These are phyloP conservation scores for Netelia virgata DNA, from an alignment of 2,888 invertebrate species.

Conservation along the genomic window DNA sequence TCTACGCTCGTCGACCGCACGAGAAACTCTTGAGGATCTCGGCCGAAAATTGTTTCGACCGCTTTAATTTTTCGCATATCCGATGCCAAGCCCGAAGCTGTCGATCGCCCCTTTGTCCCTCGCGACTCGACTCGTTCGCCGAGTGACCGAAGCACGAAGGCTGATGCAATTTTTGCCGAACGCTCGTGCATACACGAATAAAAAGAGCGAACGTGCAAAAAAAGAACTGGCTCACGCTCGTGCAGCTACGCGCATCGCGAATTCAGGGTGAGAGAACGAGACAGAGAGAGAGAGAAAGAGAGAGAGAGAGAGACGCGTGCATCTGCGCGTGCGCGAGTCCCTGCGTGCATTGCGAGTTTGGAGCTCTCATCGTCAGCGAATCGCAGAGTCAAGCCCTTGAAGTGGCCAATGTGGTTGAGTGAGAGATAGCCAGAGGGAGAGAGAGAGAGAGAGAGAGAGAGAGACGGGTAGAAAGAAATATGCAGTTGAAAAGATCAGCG, in stretches of 20 bases:
- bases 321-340: constrained; percentile 24
- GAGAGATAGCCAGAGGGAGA: constrained; percentile 22
- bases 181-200: constrained; percentile 28
- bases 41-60: constrained; percentile 1
- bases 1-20: neutral
- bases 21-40: neutral
- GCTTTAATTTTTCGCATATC: neutral
- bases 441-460: neutral
- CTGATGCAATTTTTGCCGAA: constrained; percentile 70
- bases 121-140: neutral
- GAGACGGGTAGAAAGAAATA: constrained; percentile 6
- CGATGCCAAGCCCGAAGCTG: neutral
- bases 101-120: constrained; percentile 48
- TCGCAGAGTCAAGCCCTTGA: constrained; percentile 37
- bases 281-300: neutral
- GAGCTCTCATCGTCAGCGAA: constrained; percentile 11
- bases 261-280: constrained; percentile 45
- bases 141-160: constrained; percentile 33
- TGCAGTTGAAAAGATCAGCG: neutral
- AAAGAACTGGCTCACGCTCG: constrained; percentile 45
- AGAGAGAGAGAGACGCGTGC: neutral
- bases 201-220: constrained; percentile 9
- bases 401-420: constrained; percentile 9
- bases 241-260: constrained; percentile 25
- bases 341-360: constrained; percentile 27